These are phyloP conservation scores for Epizoanthus fatuus DNA, from an alignment of 92 coral and sea anemone genomes.

Conservation along the genomic window DNA sequence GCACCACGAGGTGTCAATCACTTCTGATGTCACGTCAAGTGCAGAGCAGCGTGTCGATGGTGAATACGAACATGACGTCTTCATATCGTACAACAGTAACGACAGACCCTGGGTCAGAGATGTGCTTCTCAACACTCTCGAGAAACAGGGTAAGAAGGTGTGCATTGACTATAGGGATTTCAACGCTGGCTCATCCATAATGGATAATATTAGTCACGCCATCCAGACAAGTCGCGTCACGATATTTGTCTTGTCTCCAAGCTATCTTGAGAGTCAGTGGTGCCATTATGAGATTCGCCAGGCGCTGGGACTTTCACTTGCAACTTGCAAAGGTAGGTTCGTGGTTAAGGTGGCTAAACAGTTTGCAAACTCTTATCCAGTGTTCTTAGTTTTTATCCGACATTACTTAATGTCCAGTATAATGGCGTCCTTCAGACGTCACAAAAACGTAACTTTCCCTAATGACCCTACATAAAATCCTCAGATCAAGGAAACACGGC, in stretches of 20 bases:
- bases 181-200: constrained; percentile 26
- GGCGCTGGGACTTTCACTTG: constrained; percentile 31
- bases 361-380: too few relatives aligned
- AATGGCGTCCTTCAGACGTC: too few relatives aligned
- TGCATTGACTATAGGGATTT: constrained; percentile 61
- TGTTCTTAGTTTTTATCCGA: too few relatives aligned
- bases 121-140: constrained; percentile 45
- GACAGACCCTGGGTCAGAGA: constrained; percentile 69
- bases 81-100: constrained; percentile 58
- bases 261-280: constrained; percentile 57
- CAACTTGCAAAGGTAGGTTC: constrained; percentile 33
- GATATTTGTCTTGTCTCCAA: constrained; percentile 45
- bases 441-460: too few relatives aligned
- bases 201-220: constrained; percentile 45
- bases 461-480: too few relatives aligned
- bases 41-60: neutral
- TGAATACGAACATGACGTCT: constrained; percentile 39
- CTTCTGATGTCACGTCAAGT: neutral
- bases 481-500: too few relatives aligned
- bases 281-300: constrained; percentile 50
- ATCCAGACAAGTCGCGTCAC: constrained; percentile 52
- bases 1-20: neutral
- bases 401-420: too few relatives aligned
- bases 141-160: constrained; percentile 34
- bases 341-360: too few relatives aligned